phyloP scores from a whole-genome alignment of 1,140 invertebrate genomes.

The Cyphomyrmex costatus region DNA sequence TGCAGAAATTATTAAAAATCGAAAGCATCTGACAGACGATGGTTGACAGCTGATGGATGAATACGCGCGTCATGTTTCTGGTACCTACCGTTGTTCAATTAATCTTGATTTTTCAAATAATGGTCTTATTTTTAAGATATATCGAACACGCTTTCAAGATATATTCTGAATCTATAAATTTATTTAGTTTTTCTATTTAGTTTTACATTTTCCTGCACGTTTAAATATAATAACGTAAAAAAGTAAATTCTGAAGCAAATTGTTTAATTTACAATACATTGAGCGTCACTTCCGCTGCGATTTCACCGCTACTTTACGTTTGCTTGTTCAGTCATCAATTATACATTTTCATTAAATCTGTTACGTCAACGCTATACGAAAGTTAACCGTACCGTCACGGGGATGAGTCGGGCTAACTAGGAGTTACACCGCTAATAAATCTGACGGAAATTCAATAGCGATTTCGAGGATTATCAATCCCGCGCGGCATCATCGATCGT shows the following conservation, averaged over 20 bases:
- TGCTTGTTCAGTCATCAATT: conserved; percentile 32
- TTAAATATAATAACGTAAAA: background rate
- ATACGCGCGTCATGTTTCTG: background rate
- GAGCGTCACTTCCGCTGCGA: background rate
- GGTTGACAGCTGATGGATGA: background rate
- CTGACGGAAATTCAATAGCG: conserved; percentile 52
- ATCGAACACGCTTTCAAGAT: background rate
- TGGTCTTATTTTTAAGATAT: background rate
- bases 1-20: background rate
- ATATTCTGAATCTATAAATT: background rate
- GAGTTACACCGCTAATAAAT: conserved; percentile 44
- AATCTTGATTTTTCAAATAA: background rate
- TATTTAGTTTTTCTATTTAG: background rate
- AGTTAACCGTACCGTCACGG: conserved; percentile 38
- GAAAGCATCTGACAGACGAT: background rate
- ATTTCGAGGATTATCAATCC: conserved; percentile 53
- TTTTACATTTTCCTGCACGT: background rate
- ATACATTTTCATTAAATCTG: conserved; percentile 49
- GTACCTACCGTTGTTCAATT: background rate
- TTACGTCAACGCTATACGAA: conserved; percentile 23
- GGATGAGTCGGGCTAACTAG: conserved; percentile 42
- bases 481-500: conserved; percentile 20
- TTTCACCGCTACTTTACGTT: conserved; percentile 38
- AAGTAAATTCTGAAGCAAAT: background rate
- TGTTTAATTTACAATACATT: background rate